Conservation (phyloP, 2,888 invertebrate species). For the Andrena chrysosceles region DNA sequence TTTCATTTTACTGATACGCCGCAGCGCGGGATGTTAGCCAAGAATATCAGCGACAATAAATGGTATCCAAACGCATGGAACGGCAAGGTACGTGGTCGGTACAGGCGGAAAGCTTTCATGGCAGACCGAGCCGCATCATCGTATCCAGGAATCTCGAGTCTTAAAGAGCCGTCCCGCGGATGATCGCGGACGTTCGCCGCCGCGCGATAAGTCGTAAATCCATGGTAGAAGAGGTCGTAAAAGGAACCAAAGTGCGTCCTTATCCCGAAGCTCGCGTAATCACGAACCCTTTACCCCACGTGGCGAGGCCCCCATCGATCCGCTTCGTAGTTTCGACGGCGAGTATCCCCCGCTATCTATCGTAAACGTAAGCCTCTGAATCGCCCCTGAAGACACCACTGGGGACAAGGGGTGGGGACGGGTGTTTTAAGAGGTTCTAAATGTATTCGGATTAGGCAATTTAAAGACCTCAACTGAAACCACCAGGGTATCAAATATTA, state of each 20-base stretch:
- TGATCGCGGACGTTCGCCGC: conserved; percentile 67
- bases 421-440: conserved; percentile 60
- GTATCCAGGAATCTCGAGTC: conserved; percentile 62
- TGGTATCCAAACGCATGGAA: conserved; percentile 10
- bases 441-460: conserved; percentile 62
- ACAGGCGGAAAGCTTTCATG: conserved; percentile 27
- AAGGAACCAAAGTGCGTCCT: conserved; percentile 72
- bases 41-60: conserved; percentile 7
- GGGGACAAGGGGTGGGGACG: not conserved
- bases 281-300: conserved; percentile 78
- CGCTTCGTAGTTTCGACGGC: conserved; percentile 62
- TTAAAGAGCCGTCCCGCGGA: conserved; percentile 63
- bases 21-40: not conserved
- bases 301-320: conserved; percentile 62
- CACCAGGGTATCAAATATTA: not conserved
- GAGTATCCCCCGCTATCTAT: conserved; percentile 62
- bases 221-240: conserved; percentile 73
- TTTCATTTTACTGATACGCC: not conserved
- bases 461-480: conserved; percentile 8
- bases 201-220: conserved; percentile 81
- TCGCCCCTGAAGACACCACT: conserved; percentile 48
- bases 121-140: conserved; percentile 66
- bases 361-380: conserved; percentile 68
- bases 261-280: conserved; percentile 77
- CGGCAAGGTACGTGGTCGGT: conserved; percentile 11